Percentiles rank a stretch among this genome's conserved stretches.
Conservation (phyloP, 2,888 invertebrate species). For the Clistopyga incitator region DNA sequence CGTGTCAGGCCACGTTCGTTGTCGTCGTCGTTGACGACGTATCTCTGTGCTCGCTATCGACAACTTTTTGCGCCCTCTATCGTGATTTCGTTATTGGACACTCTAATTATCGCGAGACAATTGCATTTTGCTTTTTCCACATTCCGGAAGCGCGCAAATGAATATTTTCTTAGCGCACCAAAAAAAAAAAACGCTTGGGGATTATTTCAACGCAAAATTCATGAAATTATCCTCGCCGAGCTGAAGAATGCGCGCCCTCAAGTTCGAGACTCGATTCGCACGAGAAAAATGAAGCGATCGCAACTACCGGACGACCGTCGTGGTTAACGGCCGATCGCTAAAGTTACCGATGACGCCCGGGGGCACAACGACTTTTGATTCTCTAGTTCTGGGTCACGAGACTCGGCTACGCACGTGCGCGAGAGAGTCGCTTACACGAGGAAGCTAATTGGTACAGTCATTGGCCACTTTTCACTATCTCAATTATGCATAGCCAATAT, state of each 20-base stretch:
- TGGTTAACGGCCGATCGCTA: constrained; percentile 35
- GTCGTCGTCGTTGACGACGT: too few relatives aligned
- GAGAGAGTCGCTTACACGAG: constrained; percentile 2
- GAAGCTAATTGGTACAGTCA: not conserved
- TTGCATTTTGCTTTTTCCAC: not conserved
- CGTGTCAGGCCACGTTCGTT: constrained; percentile 40
- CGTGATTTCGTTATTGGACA: constrained; percentile 4
- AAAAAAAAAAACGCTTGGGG: too few relatives aligned
- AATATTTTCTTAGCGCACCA: too few relatives aligned
- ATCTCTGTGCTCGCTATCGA: not conserved
- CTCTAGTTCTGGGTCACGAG: constrained; percentile 66
- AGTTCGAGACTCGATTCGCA: not conserved
- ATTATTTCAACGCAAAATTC: too few relatives aligned
- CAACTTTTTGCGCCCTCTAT: not conserved
- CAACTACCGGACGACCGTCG: not conserved
- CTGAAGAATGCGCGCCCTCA: not conserved
- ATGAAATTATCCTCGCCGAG: not conserved
- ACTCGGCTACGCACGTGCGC: constrained; percentile 63
- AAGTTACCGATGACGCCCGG: constrained; percentile 44
- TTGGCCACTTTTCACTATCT: not conserved
- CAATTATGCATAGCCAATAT: not conserved
- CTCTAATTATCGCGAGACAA: not conserved
- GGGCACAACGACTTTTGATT: constrained; percentile 61
- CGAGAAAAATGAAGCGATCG: not conserved
- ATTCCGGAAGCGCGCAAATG: not conserved